Evolutionary conservation across 2,113 vertebrate genomes (phyloP).

Genomic region (Mesembrinibis cayennensis): DNA sequence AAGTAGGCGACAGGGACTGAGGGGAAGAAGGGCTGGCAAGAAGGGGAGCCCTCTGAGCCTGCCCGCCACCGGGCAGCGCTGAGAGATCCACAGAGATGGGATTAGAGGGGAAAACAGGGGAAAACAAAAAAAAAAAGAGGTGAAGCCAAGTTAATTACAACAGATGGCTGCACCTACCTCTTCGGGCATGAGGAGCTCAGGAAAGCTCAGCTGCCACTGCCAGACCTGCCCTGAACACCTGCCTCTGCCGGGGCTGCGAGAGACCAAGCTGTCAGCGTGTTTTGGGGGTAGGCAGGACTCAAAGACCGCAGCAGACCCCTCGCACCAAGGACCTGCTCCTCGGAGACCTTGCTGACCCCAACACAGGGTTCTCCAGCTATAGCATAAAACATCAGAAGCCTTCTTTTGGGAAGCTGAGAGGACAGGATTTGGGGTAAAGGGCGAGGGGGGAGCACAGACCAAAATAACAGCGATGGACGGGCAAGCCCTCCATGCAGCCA

Average conservation of each 20-base stretch:
- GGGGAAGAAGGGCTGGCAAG: not conserved
- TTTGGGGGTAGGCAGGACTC: not conserved
- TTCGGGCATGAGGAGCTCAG: fast-evolving
- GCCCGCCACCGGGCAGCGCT: fast-evolving
- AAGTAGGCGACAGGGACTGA: not conserved
- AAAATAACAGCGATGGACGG: not conserved
- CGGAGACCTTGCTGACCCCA: not conserved
- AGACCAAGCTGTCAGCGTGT: fast-evolving
- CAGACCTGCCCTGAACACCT: not conserved
- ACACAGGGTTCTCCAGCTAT: fast-evolving
- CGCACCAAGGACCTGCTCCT: not conserved
- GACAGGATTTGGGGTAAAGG: not conserved
- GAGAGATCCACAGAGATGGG: not conserved
- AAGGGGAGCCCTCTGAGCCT: not conserved
- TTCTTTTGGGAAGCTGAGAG: not conserved
- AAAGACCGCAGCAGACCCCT: fast-evolving
- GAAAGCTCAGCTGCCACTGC: not conserved
- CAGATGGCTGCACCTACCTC: not conserved
- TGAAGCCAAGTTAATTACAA: not conserved
- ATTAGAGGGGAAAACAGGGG: not conserved
- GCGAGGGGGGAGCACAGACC: fast-evolving
- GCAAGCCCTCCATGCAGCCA: fast-evolving
- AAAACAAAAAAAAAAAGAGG: no score
- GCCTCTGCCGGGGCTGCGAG: fast-evolving
- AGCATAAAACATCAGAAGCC: not conserved